Evolutionary conservation across 2,113 vertebrate genomes (phyloP), one percentile per base, ranked within the genome.

Genomic region (Ciconia maguari): DNA sequence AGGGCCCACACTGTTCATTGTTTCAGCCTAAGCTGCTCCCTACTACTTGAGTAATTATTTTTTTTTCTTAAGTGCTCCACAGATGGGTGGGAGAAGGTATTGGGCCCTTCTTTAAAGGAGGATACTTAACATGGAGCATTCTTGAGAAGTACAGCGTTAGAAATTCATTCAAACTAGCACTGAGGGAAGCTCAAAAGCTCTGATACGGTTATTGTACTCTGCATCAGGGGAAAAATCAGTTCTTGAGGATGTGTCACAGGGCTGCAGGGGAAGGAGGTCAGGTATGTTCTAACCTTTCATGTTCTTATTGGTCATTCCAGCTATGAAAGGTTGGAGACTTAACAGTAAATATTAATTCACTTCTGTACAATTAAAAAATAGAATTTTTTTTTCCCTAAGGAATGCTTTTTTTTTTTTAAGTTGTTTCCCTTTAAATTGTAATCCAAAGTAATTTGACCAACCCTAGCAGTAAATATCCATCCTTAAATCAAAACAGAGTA

Each of bases 151-250:
- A 25, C 9, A 44, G 49, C 5, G 1, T 57, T 52, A 64, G 48
- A 21, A 66, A 82, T 19, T 27, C 32, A 32, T 42, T 64, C 42
- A 14, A 38, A 6, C 7, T 4, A 20, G 55, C 26, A 32, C 9
- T 1, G 25, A 71, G 26, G 68, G 48, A 57, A 48, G 21, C 68
- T 76, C 14, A 7, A 36, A 48, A 60, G 34, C 51, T 81, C 36
- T 1, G 0, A 5, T 16, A 11, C 0, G 1, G 13, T 69, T 60
- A 19, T 2, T 72, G 49, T 11, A 29, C 65, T n/a, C 61, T 1
- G 1, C 7, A 1, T 16, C 26, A 8, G 36, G 27, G 42, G 11
- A 26, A 60, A 57, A 79, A 46, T 1, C 0, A 1, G 8, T 16
- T 30, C 80, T 79, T 1, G 1, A 48, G 49, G 38, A 38, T 0